Conservation (phyloP, 2,888 invertebrate species). For the Tinea trinotella region DNA sequence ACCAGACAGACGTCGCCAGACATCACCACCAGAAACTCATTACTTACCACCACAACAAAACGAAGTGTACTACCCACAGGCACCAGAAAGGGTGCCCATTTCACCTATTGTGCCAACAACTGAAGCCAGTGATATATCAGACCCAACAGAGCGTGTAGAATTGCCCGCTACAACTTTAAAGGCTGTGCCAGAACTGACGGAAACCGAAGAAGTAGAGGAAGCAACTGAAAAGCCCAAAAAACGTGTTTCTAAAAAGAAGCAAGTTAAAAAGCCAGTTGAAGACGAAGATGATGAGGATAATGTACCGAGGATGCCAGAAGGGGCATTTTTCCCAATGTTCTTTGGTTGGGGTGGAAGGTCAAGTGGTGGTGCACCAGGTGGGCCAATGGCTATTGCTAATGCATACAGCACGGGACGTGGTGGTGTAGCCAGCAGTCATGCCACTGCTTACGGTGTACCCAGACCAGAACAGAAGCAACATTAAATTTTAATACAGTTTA, state of each 20-base stretch:
- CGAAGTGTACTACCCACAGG: slow-evolving; percentile 35
- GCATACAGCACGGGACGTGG: slow-evolving; percentile 80
- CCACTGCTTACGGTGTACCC: slow-evolving; percentile 79
- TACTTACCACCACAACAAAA: slow-evolving; percentile 49
- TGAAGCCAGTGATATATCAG: slow-evolving; percentile 32
- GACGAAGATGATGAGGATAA: slow-evolving; percentile 68
- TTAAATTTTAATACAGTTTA: slow-evolving; percentile 9
- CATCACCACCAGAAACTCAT: slow-evolving; percentile 35
- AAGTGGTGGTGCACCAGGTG: slow-evolving; percentile 62
- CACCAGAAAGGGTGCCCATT: slow-evolving; percentile 3
- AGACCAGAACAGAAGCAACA: slow-evolving; percentile 33
- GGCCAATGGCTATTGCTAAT: slow-evolving; percentile 80
- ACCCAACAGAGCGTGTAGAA: slow-evolving; percentile 45
- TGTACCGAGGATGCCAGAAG: slow-evolving; percentile 56
- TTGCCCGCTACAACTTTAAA: slow-evolving; percentile 40
- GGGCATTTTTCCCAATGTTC: slow-evolving; percentile 79
- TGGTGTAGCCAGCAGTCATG: slow-evolving; percentile 80
- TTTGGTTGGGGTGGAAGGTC: slow-evolving; percentile 64
- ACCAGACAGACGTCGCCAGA: slow-evolving; percentile 58
- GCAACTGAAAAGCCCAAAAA: slow-evolving; percentile 43
- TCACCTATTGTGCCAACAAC: slow-evolving; percentile 25
- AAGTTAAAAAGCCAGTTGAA: slow-evolving; percentile 45
- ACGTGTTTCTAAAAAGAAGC: slow-evolving; percentile 52
- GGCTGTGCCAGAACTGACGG: slow-evolving; percentile 42
- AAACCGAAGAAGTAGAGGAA: slow-evolving; percentile 44